phyloP scores from a whole-genome alignment of 2,888 invertebrate species.

The Caradrina clavipalpis region DNA sequence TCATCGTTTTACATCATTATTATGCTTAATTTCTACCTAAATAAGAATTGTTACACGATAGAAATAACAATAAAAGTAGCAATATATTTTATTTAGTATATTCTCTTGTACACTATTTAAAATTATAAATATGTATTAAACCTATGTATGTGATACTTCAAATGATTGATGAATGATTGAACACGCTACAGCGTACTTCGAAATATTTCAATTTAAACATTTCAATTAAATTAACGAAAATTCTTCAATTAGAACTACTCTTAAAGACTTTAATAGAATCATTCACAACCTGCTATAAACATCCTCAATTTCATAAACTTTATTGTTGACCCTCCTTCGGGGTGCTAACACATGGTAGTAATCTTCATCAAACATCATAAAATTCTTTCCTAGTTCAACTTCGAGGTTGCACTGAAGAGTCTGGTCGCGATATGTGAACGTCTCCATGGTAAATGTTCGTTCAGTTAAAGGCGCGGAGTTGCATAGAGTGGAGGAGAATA shows the following conservation, averaged over 20 bases:
- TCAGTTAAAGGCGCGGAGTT: conserved; percentile 47
- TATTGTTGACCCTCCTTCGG: conserved; percentile 68
- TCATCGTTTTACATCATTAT: too few species aligned
- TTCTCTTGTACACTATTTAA: too few species aligned
- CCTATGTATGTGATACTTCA: too few species aligned
- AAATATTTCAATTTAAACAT: neutral
- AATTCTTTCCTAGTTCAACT: conserved; percentile 77
- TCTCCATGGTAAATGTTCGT: conserved; percentile 64
- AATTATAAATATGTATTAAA: too few species aligned
- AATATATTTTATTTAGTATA: too few species aligned
- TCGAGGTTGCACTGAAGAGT: conserved; percentile 83
- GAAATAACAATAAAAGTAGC: neutral
- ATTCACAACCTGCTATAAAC: conserved; percentile 64
- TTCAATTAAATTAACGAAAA: too few species aligned
- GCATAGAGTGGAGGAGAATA: conserved; percentile 40
- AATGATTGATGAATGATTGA: too few species aligned
- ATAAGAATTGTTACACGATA: neutral
- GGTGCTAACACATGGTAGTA: conserved; percentile 74
- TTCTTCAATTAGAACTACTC: too few species aligned
- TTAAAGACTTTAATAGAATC: neutral
- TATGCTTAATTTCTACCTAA: neutral
- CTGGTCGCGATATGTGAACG: conserved; percentile 73
- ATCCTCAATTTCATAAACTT: conserved; percentile 84
- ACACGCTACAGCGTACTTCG: neutral
- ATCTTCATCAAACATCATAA: conserved; percentile 83